Evolutionary conservation across 2,113 vertebrate species (phyloP), one percentile per base, ranked within the genome.

Genomic region (Romanogobio albipinnatus): DNA sequence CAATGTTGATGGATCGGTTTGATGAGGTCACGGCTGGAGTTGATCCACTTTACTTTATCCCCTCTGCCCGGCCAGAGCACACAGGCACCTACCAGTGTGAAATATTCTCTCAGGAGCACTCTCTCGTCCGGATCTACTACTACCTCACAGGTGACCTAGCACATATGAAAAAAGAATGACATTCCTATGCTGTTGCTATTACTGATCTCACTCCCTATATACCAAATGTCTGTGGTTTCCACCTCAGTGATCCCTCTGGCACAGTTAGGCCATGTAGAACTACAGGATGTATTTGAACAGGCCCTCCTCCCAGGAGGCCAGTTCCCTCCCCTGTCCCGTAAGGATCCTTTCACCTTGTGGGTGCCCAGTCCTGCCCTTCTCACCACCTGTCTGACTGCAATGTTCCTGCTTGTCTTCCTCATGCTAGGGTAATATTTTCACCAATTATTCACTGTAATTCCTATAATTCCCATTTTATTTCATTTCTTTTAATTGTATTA

Each of bases 61-160:
- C 92, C 4, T 87, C 88, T 1, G 82, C 90, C 70, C 86, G 74
- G 4, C 6, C n/a, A 14, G 82, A 90, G 47, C 92, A 95, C 83
- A 78, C 91, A n/a, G 94, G 94, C 47, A 95, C 92, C 49, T 94
- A 94, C 91, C 93, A 93, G 91, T 95, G 94, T 89, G 94, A 95
- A 90, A 91, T 95, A 83, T 93, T 90, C 86, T 91, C 92, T 3
- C 82, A 77, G 29, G 68, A 84, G 14, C 83, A 61, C 47, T 93
- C 94, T 70, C 84, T 95, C 10, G 88, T 92, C 76, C 88, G 94
- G 51, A 84, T 93, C 4, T 95, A 94, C 91, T 93, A 62, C 86
- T 88, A 91, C 86, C 86, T 95, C 70, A 81, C 83, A 90, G 91
- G 91, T 90, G 22, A 56, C 19, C 62, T 9, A 49, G 2, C 43